Evolutionary conservation across 2,113 vertebrate genomes (phyloP).

Genomic region (Acrocephalus arundinaceus): DNA sequence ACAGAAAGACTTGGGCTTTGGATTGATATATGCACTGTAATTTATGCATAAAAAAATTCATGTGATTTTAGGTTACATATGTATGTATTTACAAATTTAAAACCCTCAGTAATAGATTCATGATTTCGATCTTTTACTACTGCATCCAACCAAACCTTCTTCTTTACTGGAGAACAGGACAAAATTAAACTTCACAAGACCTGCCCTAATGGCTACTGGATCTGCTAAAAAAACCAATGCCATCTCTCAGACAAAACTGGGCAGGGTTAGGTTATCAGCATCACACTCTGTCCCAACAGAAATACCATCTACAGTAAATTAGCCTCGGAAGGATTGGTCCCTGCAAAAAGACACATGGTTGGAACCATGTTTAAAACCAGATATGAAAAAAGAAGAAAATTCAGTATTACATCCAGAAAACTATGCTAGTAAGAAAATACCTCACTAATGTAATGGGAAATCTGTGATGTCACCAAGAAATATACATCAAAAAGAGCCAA

Average conservation of each 20-base stretch:
- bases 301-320: background rate
- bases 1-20: background rate
- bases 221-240: background rate
- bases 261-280: background rate
- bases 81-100: background rate
- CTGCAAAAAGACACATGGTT: background rate
- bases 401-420: background rate
- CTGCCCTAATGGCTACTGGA: background rate
- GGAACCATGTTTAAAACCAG: background rate
- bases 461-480: background rate
- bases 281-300: background rate
- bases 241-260: background rate
- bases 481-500: background rate
- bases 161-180: background rate
- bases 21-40: background rate
- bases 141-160: background rate
- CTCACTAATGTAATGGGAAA: background rate
- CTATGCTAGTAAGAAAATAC: background rate
- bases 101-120: background rate
- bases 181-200: background rate
- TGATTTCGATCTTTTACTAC: background rate
- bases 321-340: background rate
- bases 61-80: background rate
- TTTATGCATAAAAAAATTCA: background rate
- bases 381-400: background rate